Base-by-base conservation (phyloP, 2,888 invertebrate species). In the Cacoxenus indagator region DNA sequence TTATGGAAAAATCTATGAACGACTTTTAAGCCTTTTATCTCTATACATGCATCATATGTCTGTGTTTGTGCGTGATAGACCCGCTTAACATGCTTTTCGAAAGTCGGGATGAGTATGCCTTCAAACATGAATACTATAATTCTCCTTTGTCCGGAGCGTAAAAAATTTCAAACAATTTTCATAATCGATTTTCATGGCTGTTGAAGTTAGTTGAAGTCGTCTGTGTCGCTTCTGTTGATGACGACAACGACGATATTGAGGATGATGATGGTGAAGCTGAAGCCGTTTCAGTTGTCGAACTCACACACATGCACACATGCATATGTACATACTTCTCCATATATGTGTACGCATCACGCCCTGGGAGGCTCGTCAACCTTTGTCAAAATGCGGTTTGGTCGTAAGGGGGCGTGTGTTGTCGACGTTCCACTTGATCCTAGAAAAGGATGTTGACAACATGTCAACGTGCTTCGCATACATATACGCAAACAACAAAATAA, bases 401-500 rank as follows among this genome's bases (percentile, higher is more conserved):
- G 27, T 29, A 31, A 17, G 29, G 67, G 55, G 67, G 62, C n/a
- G 37, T 64, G 55, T 5, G 66, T 27, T 29, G n/a, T 22, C 27
- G 24, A 17, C 37, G 8, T 26, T 22, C 19, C 11, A 45, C 55
- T 45, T 66, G 55, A 72, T 81, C 81, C 78, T 75, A 84, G 83
- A 85, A 80, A 85, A 84, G 78, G 85, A 83, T 85, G 85, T 78
- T 84, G 85, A 84, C 85, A 84, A 84, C 83, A 76, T 85, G 84
- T 84, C 84, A 84, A 78, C 82, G 78, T 81, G 84, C 64, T 62
- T 67, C 66, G 67, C 62, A 72, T 71, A 62, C 61, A 26, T 27
- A 55, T 3, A 55, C n/a, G 9, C 4, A 55, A 24, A 26, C n/a
- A 55, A 11, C 26, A 55, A 8, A 55, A 24, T 22, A 43, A 37